Percentiles rank a stretch among this genome's conserved stretches.
Conservation (phyloP, 1,140 invertebrate genomes). For the Tribolium madens region DNA sequence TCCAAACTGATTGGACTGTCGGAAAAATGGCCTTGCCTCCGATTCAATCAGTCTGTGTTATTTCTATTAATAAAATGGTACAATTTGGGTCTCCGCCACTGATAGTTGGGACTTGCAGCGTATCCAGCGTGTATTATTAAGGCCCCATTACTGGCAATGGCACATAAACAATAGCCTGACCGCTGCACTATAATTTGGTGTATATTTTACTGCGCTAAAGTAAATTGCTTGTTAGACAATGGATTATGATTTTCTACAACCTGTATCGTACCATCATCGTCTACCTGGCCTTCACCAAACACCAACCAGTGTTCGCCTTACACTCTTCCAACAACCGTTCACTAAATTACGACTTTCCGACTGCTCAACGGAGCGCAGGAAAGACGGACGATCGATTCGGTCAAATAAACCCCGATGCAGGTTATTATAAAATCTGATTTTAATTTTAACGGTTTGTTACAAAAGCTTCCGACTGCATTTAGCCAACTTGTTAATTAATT, state of each 20-base stretch:
- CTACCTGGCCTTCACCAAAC: conserved; percentile 36
- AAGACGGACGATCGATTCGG: neutral
- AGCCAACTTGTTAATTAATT: neutral
- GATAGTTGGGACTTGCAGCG: neutral
- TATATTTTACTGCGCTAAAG: conserved; percentile 49
- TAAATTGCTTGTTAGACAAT: conserved; percentile 53
- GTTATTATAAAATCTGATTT: conserved; percentile 1
- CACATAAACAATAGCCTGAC: conserved; percentile 49
- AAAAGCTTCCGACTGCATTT: neutral
- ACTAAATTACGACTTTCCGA: conserved; percentile 12
- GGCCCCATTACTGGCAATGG: conserved; percentile 46
- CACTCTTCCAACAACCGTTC: conserved; percentile 19
- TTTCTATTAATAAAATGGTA: neutral
- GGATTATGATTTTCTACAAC: conserved; percentile 47
- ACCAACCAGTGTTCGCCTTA: conserved; percentile 19
- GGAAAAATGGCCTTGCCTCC: too few relatives aligned
- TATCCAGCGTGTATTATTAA: conserved; percentile 47
- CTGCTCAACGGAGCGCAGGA: neutral
- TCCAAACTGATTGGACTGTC: too few relatives aligned
- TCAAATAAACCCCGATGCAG: conserved; percentile 5
- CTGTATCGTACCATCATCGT: conserved; percentile 25
- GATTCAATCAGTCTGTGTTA: neutral
- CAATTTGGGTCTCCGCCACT: conserved; percentile 2
- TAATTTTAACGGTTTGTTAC: neutral
- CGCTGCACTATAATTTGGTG: conserved; percentile 49